These are phyloP conservation scores for Peromyscus eremicus DNA, from an alignment of 2,797 vertebrate species.

Conservation along the genomic window DNA sequence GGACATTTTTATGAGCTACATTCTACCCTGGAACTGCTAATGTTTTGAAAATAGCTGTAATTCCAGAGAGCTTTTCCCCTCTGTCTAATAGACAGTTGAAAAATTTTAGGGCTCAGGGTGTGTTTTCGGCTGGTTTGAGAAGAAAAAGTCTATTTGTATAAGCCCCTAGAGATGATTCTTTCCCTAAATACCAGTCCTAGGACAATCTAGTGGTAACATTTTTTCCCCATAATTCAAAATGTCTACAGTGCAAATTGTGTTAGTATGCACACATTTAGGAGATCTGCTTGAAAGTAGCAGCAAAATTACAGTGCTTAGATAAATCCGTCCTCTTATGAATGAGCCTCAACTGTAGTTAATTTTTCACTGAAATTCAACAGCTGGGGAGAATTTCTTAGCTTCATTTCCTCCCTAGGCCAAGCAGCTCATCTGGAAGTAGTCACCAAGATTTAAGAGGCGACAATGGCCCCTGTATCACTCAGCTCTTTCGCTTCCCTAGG, in stretches of 20 bases:
- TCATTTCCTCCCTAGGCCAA: constrained; percentile 49
- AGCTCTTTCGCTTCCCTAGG: constrained; percentile 37
- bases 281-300: constrained; percentile 38
- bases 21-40: neutral
- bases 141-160: constrained; percentile 12
- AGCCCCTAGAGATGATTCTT: neutral
- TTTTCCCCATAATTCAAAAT: neutral
- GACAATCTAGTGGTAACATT: neutral
- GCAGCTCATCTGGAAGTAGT: constrained; percentile 74
- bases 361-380: constrained; percentile 60
- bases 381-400: constrained; percentile 70
- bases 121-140: constrained; percentile 42
- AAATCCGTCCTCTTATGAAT: constrained; percentile 43
- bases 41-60: constrained; percentile 34
- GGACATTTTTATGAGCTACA: constrained; percentile 4
- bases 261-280: constrained; percentile 24
- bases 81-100: constrained; percentile 32
- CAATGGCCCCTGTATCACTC: constrained; percentile 58
- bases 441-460: constrained; percentile 75
- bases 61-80: neutral
- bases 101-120: constrained; percentile 23
- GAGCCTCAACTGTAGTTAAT: constrained; percentile 39
- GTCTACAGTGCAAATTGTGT: neutral
- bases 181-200: neutral
- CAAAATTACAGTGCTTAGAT: constrained; percentile 19